Conservation (phyloP, 1,140 invertebrate species). For the Phthorimaea operculella region DNA sequence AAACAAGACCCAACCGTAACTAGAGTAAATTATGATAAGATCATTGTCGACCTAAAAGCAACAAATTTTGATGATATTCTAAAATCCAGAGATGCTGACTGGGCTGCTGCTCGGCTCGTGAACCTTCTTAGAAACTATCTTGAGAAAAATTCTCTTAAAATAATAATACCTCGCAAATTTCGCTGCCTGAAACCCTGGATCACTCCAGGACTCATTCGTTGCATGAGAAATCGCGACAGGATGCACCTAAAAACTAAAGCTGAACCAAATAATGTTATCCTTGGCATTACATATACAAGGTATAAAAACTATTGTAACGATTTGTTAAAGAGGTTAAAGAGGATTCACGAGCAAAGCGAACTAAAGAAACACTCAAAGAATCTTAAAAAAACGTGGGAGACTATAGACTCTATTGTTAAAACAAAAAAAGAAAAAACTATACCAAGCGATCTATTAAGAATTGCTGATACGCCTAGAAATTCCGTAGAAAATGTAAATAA, state of each 20-base stretch:
- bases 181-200: too few species aligned
- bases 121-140: background rate
- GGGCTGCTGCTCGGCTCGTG: background rate
- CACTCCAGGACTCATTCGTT: constrained; percentile 14
- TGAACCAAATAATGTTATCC: constrained; percentile 9
- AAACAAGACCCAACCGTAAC: too few species aligned
- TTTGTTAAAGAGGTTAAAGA: constrained; percentile 14
- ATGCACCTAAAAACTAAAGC: constrained; percentile 17
- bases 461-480: background rate
- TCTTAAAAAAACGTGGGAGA: constrained; percentile 15
- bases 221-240: constrained; percentile 15
- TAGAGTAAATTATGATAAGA: background rate
- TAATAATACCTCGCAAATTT: too few species aligned
- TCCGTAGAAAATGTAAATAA: background rate
- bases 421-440: background rate
- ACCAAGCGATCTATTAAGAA: background rate
- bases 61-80: background rate
- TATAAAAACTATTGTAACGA: constrained; percentile 17
- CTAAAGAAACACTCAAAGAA: constrained; percentile 8
- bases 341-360: constrained; percentile 5
- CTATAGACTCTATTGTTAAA: constrained; percentile 11
- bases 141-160: constrained; percentile 8
- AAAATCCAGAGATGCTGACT: too few species aligned
- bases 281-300: constrained; percentile 12
- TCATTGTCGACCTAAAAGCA: background rate